Evolutionary conservation across 2,888 invertebrate species (phyloP), one percentile per base, ranked within the genome.

Genomic region (Schrankia costaestrigalis): DNA sequence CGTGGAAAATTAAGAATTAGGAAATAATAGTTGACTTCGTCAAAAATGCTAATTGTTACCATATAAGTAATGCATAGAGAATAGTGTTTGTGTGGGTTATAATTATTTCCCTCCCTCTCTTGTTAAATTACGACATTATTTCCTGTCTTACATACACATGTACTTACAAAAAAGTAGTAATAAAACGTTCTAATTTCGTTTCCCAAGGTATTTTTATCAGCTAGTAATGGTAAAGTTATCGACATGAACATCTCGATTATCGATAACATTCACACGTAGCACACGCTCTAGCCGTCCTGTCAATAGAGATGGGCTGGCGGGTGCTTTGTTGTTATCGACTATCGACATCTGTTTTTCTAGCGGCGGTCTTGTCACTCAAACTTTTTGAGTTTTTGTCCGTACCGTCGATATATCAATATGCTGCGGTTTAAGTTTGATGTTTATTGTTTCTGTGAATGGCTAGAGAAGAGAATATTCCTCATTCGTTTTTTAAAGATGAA

Each of bases 211-310:
- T 64, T 70, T 73, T 64, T 67, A 70, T 66, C 62, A 66, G 70
- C 71, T 70, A 71, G 80, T 83, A 83, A 83, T 83, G 77, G 79
- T 65, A 57, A 67, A 80, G 67, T 68, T 82, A 80, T 81, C 79
- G 78, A 80, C 62, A 63, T 66, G 63, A 51, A 49, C 65, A 81
- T 84, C 84, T 78, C 78, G 83, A 83, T 55, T 67, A 71, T 80
- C 78, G 86, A 87, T 85, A 85, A 74, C 79, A 85, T 86, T 86
- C 86, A 85, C 86, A 86, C 86, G 74, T 84, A 78, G 84, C 84
- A 84, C 86, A 86, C 86, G 85, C 82, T 79, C 78, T 63, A 63
- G 66, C 69, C 68, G 48, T 41, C 73, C 66, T 80, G 82, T 82
- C 81, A 78, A 75, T 82, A 82, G 79, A 73, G 78, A 72, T 78